Percentiles rank a stretch among this genome's conserved stretches.
Conservation (phyloP, 92 coral and sea anemone genomes). For the Phenganax marumi region DNA sequence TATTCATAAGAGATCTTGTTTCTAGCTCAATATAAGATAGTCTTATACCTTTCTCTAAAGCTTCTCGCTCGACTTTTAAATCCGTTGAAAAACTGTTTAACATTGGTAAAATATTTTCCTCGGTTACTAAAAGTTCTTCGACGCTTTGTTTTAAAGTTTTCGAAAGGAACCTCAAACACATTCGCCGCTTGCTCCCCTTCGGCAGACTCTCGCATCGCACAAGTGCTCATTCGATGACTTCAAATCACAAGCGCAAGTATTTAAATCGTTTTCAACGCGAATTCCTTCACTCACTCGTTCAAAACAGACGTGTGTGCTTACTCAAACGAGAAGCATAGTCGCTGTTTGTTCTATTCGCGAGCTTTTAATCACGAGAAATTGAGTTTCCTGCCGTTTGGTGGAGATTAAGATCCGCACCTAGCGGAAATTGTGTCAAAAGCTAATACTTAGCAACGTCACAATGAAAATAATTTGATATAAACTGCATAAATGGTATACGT, state of each 20-base stretch:
- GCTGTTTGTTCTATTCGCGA: conserved; percentile 15
- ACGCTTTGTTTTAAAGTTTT: conserved; percentile 39
- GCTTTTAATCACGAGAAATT: neutral
- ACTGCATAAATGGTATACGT: conserved; percentile 1
- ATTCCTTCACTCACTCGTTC: neutral
- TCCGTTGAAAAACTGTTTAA: conserved; percentile 41
- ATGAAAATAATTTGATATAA: conserved; percentile 5
- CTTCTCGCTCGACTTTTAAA: conserved; percentile 35
- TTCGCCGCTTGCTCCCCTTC: conserved; percentile 20
- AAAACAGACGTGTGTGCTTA: neutral
- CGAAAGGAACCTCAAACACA: conserved; percentile 41
- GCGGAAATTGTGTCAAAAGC: conserved; percentile 37
- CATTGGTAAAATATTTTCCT: conserved; percentile 41
- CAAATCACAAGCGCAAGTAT: neutral
- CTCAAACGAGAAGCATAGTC: neutral
- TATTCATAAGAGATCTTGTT: neutral
- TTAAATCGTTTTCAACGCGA: neutral
- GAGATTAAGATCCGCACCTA: conserved; percentile 22
- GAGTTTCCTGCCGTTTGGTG: conserved; percentile 37
- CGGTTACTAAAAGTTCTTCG: conserved; percentile 31
- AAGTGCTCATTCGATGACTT: conserved; percentile 23
- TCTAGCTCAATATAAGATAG: neutral
- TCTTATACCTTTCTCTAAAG: conserved; percentile 33
- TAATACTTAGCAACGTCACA: conserved; percentile 37
- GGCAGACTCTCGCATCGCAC: conserved; percentile 17